A percentile compares a stretch with the other conserved stretches of the same genome.
Conservation (phyloP, 2,797 vertebrate genomes). For the Acipenser ruthenus region DNA sequence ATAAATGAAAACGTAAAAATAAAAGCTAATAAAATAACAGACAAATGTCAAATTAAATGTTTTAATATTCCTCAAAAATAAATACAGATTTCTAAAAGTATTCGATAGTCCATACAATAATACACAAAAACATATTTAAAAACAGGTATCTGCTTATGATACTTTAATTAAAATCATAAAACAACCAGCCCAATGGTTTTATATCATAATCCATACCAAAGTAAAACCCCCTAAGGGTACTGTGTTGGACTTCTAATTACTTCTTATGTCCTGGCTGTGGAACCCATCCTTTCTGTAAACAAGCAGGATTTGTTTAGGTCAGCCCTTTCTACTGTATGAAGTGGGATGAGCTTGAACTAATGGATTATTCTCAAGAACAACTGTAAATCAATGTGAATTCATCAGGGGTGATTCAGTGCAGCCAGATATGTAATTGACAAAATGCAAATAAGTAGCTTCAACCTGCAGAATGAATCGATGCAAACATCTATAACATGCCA, state of each 20-base stretch:
- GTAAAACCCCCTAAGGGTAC: too few species aligned
- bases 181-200: too few species aligned
- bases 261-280: conserved; percentile 25
- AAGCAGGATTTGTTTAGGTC: conserved; percentile 36
- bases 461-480: conserved; percentile 23
- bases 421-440: conserved; percentile 29
- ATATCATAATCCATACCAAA: too few species aligned
- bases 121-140: too few species aligned
- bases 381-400: conserved; percentile 44
- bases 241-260: conserved; percentile 27
- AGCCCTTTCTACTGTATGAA: conserved; percentile 27
- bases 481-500: conserved; percentile 22
- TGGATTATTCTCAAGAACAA: conserved; percentile 37
- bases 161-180: too few species aligned
- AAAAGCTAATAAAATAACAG: too few species aligned
- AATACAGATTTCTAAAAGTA: too few species aligned
- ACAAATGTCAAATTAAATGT: too few species aligned
- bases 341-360: conserved; percentile 43
- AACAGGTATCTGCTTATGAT: too few species aligned
- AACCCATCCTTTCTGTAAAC: conserved; percentile 22
- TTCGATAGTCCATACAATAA: too few species aligned
- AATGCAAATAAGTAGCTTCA: conserved; percentile 34
- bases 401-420: conserved; percentile 32
- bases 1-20: too few species aligned
- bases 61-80: too few species aligned